phyloP scores from a whole-genome alignment of 2,888 invertebrate genomes.

The Cryptocephalus primarius region DNA sequence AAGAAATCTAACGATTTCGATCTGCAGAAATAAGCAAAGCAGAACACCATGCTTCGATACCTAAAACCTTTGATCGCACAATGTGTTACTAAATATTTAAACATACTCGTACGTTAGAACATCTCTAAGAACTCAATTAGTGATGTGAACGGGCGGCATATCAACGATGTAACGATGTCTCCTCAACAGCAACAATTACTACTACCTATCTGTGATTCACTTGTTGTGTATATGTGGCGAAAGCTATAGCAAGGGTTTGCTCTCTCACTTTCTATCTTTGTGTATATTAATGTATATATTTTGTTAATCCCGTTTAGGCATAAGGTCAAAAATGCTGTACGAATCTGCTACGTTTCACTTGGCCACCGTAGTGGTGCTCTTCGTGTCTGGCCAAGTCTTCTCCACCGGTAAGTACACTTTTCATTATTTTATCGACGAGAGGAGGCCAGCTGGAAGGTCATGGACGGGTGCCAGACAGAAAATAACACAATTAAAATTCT shows the following conservation, averaged over 20 bases:
- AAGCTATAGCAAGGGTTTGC: too few relatives aligned
- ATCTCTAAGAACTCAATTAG: neutral
- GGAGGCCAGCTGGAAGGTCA: neutral
- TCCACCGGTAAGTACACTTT: constrained; percentile 34
- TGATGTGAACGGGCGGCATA: neutral
- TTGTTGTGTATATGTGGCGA: constrained; percentile 4
- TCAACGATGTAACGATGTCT: too few relatives aligned
- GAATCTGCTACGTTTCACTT: constrained; percentile 22
- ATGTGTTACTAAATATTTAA: too few relatives aligned
- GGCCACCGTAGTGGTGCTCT: constrained; percentile 29
- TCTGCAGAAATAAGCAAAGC: too few relatives aligned
- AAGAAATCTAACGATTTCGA: too few relatives aligned
- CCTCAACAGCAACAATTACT: neutral
- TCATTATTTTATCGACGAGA: constrained; percentile 13
- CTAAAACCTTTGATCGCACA: too few relatives aligned
- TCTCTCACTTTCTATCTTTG: constrained; percentile 2
- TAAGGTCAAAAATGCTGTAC: constrained; percentile 28
- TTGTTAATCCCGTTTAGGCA: constrained; percentile 23
- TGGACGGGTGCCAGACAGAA: too few relatives aligned
- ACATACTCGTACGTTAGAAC: too few relatives aligned
- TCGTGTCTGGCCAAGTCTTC: constrained; percentile 33
- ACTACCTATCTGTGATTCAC: constrained; percentile 12
- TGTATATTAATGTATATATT: constrained; percentile 8
- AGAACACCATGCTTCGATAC: too few relatives aligned
- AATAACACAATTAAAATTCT: too few relatives aligned